Conservation (phyloP, 2,888 invertebrate species). For the Ernsta delagoae region DNA sequence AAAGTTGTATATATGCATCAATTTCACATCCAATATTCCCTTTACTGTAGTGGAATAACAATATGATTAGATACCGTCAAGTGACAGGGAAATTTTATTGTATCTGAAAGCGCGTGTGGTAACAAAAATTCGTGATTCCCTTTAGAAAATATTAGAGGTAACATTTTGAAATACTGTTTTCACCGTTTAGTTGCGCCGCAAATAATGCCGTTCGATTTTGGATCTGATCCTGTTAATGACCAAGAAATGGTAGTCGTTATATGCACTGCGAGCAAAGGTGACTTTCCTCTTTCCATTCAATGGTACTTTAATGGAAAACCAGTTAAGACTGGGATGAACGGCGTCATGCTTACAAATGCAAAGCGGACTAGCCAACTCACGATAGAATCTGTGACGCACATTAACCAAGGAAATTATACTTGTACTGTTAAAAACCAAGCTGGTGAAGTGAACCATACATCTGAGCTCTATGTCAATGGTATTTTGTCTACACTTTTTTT, state of each 20-base stretch:
- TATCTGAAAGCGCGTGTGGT: slow-evolving; percentile 73
- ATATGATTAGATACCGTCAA: too few relatives aligned
- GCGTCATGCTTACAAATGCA: slow-evolving; percentile 81
- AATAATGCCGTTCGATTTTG: slow-evolving; percentile 90
- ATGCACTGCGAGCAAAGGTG: slow-evolving; percentile 91
- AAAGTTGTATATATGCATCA: background rate
- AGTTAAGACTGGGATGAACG: slow-evolving; percentile 77
- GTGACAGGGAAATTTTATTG: background rate
- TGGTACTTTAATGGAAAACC: slow-evolving; percentile 86
- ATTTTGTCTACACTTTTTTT: slow-evolving; percentile 41
- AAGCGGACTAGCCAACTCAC: slow-evolving; percentile 86
- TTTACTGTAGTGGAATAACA: background rate
- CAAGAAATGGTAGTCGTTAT: slow-evolving; percentile 88
- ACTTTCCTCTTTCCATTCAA: slow-evolving; percentile 89
- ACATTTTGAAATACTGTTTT: slow-evolving; percentile 9
- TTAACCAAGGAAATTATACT: slow-evolving; percentile 86
- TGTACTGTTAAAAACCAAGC: slow-evolving; percentile 86
- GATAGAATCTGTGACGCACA: slow-evolving; percentile 86
- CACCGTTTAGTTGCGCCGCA: slow-evolving; percentile 86
- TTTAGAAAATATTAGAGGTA: background rate
- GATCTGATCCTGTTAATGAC: slow-evolving; percentile 87
- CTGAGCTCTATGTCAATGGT: slow-evolving; percentile 82
- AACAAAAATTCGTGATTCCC: slow-evolving; percentile 43
- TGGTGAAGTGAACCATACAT: slow-evolving; percentile 82
- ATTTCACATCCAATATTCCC: background rate